These are phyloP conservation scores for Lineus longissimus DNA, from an alignment of 1,140 invertebrate genomes.

Conservation along the genomic window DNA sequence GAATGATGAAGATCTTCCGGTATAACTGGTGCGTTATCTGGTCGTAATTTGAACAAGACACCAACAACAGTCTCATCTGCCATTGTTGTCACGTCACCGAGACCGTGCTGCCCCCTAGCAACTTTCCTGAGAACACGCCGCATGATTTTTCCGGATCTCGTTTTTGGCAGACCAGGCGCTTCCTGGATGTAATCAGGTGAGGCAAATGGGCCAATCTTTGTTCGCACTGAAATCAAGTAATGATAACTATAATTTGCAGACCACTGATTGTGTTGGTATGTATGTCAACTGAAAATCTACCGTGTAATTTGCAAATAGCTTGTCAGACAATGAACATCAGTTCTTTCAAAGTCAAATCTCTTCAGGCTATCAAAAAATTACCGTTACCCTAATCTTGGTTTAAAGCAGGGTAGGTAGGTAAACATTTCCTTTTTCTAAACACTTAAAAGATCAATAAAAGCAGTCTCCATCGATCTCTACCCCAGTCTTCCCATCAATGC, in stretches of 20 bases:
- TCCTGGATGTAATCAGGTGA: constrained; percentile 87
- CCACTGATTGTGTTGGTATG: background rate
- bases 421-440: no score
- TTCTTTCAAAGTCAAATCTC: no score
- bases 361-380: no score
- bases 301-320: constrained; percentile 13
- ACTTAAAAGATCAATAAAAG: no score
- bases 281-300: no score
- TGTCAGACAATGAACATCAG: background rate
- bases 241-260: background rate
- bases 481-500: no score
- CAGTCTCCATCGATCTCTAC: no score
- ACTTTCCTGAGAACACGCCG: constrained; percentile 89
- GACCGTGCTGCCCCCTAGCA: constrained; percentile 66
- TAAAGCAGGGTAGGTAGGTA: no score
- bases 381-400: no score
- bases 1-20: no score
- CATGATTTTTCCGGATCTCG: constrained; percentile 98
- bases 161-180: constrained; percentile 90
- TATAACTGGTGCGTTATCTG: no score
- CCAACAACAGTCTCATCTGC: constrained; percentile 79
- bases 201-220: constrained; percentile 93
- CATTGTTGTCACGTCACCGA: constrained; percentile 90
- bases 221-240: constrained; percentile 64
- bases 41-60: constrained; percentile 30